Evolutionary conservation across 2,113 vertebrate species (phyloP), one percentile per base, ranked within the genome.

Genomic region (Dasyornis broadbenti): DNA sequence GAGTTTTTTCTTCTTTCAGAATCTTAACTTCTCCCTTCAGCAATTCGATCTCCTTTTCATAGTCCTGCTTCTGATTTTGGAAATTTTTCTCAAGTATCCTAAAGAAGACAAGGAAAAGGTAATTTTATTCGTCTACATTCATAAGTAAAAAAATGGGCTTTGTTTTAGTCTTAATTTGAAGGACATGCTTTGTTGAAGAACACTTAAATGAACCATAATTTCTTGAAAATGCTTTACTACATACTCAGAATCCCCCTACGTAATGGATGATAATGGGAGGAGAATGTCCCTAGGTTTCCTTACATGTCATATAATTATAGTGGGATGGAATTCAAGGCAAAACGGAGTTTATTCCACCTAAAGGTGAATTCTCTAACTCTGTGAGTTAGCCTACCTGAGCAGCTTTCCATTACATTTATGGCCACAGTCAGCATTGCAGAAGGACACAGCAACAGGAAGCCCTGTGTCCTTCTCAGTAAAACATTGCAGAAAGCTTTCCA

Each of bases 51-150:
- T 99, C 98, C 40, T 97, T 98, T 79, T 99, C 98, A 47, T 98
- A 98, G 84, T 99, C 98, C 69, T 98, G 98, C 27, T 97, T 98
- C 96, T 98, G 98, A 79, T 98, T 98, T 59, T 98, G 98, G 85
- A 98, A 97, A 82, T 98, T 98, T 95, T 99, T 99, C 97, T 99
- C 99, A 50, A 99, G 98, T 64, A 98, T 98, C 80, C 99, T 99
- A 88, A 24, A 66, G 35, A 90, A 77, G 76, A 86, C 9, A 93
- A 79, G 0, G 2, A 88, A 45, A 71, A 81, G 9, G 20, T 39
- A 28, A 26, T 89, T 61, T 77, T n/a, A 35, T 44, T 64, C 3
- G 0, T 21, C 22, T 69, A n/a, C 15, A 19, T 35, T 53, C 0
- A 0, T 16, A 64, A 71, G 9, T 61, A 39, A 59, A 83, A 49